Base-by-base conservation (phyloP, 2,797 vertebrate genomes). In the Paramormyrops hopkinsi region DNA sequence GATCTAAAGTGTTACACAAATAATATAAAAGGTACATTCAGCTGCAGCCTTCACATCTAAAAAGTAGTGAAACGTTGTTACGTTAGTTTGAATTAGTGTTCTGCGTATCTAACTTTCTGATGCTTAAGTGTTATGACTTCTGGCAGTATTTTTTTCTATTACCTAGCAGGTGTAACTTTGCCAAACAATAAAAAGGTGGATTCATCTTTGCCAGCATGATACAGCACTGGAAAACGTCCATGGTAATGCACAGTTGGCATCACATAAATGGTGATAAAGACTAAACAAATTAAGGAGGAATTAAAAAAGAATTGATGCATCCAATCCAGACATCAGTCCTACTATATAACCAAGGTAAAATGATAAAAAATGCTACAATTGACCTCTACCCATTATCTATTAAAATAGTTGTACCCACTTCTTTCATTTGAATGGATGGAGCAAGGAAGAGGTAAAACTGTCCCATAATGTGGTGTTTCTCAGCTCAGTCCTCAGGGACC, bases 1-100 rank as follows among this genome's bases (percentile, higher is more conserved):
- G 50, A 25, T 92, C 59, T 91, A 88, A 69, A 56, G 50, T 89
- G 73, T 90, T 89, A 89, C 85, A 90, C 4, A 89, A 59, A 88
- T 89, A 90, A 90, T 91, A 90, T 44, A 93, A 92, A 90, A 92
- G 91, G 90, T 94, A 93, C 92, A 94, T 94, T 94, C 90, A 93
- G 56, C 87, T 89, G 73, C 41, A 89, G 1, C 73, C 83, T 90
- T 89, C 88, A 89, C 59, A 91, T 87, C 6, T 19, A 90, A 88
- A 92, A 91, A 22, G 65, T 92, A 89, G 54, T 73, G 90, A 89
- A 33, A 90, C 48, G 85, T 54, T 79, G 87, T 50, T 37, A 53
- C 69, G 62, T 88, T 88, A 90, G 51, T 90, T 65, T 89, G 37
- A 62, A 76, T 89, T 62, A 62, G 59, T 79, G 62, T 92, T 90